Evolutionary conservation across 2,888 invertebrate species (phyloP).

Genomic region (Sphecodes monilicornis): DNA sequence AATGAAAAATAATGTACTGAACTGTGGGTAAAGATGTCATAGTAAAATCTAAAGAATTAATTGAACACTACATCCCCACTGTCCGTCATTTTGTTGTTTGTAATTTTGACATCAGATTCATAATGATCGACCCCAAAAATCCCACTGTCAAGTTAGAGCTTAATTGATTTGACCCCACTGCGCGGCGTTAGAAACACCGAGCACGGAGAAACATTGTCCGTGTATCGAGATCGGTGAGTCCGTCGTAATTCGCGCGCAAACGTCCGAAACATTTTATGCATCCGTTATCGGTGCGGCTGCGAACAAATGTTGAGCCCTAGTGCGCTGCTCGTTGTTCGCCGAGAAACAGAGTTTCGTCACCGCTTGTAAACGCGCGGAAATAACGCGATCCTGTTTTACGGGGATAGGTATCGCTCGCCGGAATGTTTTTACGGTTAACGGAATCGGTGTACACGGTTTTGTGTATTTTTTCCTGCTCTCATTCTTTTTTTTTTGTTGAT

Average conservation of each 20-base stretch:
- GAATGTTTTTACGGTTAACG: slow-evolving; percentile 13
- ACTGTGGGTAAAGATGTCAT: no score
- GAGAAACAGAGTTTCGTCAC: background rate
- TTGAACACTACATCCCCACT: no score
- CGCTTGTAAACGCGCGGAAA: slow-evolving; percentile 1
- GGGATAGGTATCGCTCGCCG: slow-evolving; percentile 11
- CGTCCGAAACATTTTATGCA: background rate
- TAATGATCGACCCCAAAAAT: no score
- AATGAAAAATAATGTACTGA: no score
- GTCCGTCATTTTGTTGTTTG: no score
- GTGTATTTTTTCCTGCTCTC: background rate
- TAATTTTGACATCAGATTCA: no score
- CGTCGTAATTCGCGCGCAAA: background rate
- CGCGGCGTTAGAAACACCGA: background rate
- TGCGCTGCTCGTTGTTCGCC: background rate
- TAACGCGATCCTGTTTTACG: slow-evolving; percentile 17
- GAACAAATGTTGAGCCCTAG: background rate
- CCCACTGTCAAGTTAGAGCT: no score
- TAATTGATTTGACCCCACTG: no score
- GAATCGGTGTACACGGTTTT: background rate
- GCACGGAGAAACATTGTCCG: background rate
- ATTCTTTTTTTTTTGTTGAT: background rate
- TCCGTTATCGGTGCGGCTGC: background rate
- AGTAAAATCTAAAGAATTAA: no score
- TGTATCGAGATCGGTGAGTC: background rate